Evolutionary conservation across 2,113 vertebrate genomes (phyloP), one percentile per base, ranked within the genome.

Genomic region (Lasiurus cinereus): DNA sequence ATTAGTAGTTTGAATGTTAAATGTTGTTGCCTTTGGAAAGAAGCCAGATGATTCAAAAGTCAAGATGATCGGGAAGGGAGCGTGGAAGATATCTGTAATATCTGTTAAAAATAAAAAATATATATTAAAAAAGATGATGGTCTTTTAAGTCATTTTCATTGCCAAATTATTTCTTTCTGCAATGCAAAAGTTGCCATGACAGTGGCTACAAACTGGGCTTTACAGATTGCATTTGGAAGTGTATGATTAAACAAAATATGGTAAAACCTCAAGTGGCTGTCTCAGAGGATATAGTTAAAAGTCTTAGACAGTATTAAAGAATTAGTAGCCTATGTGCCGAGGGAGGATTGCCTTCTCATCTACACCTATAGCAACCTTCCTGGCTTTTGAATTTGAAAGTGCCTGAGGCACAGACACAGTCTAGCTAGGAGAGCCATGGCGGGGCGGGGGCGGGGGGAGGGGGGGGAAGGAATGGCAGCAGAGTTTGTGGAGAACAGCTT

Each of bases 11-110:
- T n/a, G 59, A 86, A 18, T 39, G 77, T 94, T 64, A 29, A 82
- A 70, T 67, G n/a, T 19, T 64, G 31, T 85, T 64, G 31, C 50
- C 6, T 89, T 12, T 56, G 48, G 10, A 92, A 95, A 90, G 69
- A 83, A 94, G 21, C 27, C 80, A 90, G 46, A 56, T 87, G 21
- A 94, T 18, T 91, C 83, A 78, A 39, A 95, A 82, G 29, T 70
- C 33, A n/a, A 85, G 15, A 8, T 46, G 3, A n/a, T 39, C 6
- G 1, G 8, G 62, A 1, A 12, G 27, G 62, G 27, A 8, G 27
- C 13, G 31, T 64, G 62, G 29, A 27, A 5, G 12, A 64, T 27
- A 64, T 31, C 27, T 64, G 27, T 31, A 64, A 64, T 64, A 29
- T 39, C 27, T 64, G 27, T 64, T 27, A 64, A 64, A 27, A 62